A percentile compares a stretch with the other conserved stretches of the same genome.
Conservation (phyloP, 2,888 invertebrate genomes). For the Spatulosminthurus flaviceps region DNA sequence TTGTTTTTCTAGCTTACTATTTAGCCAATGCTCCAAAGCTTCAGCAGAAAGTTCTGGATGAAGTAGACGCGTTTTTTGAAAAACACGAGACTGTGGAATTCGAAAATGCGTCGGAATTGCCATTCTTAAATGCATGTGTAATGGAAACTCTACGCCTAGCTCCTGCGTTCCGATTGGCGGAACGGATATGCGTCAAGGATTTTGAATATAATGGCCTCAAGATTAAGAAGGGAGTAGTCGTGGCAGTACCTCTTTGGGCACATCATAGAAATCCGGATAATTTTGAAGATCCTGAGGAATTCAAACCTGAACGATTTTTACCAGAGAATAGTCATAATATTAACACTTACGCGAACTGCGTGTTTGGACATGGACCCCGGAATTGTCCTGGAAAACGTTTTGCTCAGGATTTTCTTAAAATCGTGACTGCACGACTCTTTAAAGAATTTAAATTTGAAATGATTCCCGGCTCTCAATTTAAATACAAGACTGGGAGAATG, state of each 20-base stretch:
- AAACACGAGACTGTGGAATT: slow-evolving; percentile 26
- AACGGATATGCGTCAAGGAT: slow-evolving; percentile 42
- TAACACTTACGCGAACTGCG: slow-evolving; percentile 47
- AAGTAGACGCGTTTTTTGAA: background rate
- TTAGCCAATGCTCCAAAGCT: background rate
- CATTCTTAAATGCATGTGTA: slow-evolving; percentile 39
- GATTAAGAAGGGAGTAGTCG: slow-evolving; percentile 54
- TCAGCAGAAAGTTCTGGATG: background rate
- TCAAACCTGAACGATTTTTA: slow-evolving; percentile 56
- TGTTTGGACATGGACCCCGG: slow-evolving; percentile 59
- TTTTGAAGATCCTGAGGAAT: slow-evolving; percentile 55
- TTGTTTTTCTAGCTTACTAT: background rate
- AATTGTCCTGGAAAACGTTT: slow-evolving; percentile 40
- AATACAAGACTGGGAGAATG: background rate
- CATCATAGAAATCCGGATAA: slow-evolving; percentile 53
- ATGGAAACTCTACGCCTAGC: slow-evolving; percentile 42
- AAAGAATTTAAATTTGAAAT: background rate
- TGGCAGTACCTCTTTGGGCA: slow-evolving; percentile 53
- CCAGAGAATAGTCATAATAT: slow-evolving; percentile 50
- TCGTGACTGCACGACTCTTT: slow-evolving; percentile 18
- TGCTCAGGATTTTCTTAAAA: background rate
- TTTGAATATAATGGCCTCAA: slow-evolving; percentile 45
- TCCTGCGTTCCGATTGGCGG: slow-evolving; percentile 36
- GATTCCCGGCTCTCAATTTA: background rate
- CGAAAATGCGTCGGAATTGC: slow-evolving; percentile 32